Evolutionary conservation across 1,140 invertebrate species (phyloP).

Genomic region (Vanessa tameamea): DNA sequence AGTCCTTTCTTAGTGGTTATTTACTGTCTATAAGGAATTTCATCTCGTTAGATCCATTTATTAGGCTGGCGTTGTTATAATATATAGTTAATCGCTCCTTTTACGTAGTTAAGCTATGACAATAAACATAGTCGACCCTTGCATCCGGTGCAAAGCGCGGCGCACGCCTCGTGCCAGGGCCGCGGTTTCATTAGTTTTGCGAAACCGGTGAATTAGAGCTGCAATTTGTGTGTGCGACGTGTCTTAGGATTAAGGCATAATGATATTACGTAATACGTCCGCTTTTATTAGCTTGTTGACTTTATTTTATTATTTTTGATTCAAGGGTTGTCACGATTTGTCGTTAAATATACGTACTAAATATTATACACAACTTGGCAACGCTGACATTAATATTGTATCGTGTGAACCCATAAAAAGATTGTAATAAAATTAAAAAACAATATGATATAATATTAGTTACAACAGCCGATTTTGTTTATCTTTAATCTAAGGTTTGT

Average conservation of each 20-base stretch:
- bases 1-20: too few relatives aligned
- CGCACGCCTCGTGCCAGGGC: constrained; percentile 46
- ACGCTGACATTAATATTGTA: constrained; percentile 1
- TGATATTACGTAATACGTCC: constrained; percentile 49
- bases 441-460: too few relatives aligned
- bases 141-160: constrained; percentile 27
- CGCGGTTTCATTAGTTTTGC: constrained; percentile 67
- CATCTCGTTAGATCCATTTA: too few relatives aligned
- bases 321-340: background rate
- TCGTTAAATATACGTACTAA: too few relatives aligned
- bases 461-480: too few relatives aligned
- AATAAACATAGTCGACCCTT: constrained; percentile 26
- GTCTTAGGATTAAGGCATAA: constrained; percentile 63
- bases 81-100: too few relatives aligned
- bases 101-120: background rate
- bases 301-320: constrained; percentile 11
- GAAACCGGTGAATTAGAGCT: constrained; percentile 74
- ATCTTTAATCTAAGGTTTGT: too few relatives aligned
- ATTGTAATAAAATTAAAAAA: too few relatives aligned
- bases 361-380: background rate
- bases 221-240: constrained; percentile 70
- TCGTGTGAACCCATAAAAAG: too few relatives aligned
- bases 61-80: too few relatives aligned
- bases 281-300: constrained; percentile 27
- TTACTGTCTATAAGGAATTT: too few relatives aligned